phyloP scores from a whole-genome alignment of 2,113 vertebrate species.

The Pygoscelis antarcticus region DNA sequence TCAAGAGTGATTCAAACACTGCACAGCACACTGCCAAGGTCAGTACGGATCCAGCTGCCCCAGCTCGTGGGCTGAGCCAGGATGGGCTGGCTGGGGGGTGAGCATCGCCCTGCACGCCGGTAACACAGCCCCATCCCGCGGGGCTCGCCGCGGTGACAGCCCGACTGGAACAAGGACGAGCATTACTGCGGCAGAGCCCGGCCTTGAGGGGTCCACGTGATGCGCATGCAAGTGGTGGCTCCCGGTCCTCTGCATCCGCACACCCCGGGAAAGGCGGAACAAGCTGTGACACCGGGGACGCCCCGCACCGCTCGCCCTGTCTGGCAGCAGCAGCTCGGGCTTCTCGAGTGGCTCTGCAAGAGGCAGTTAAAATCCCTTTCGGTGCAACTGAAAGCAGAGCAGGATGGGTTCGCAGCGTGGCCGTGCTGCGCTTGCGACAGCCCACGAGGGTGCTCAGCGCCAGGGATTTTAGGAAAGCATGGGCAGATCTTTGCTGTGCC shows the following conservation, averaged over 20 bases:
- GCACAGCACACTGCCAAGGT: not conserved
- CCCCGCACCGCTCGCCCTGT: accelerated
- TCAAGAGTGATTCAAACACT: not conserved
- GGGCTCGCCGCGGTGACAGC: accelerated
- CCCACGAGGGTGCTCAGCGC: not conserved
- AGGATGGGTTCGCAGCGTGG: accelerated
- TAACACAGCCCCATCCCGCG: not conserved
- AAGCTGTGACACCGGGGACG: not conserved
- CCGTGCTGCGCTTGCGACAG: accelerated
- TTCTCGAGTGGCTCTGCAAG: not conserved
- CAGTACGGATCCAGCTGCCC: not conserved
- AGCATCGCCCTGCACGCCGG: not conserved
- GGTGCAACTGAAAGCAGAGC: not conserved
- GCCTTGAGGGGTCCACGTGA: not conserved
- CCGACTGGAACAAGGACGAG: not conserved
- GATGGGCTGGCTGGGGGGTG: no score
- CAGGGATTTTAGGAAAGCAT: not conserved
- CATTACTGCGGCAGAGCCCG: not conserved
- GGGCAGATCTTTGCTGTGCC: not conserved
- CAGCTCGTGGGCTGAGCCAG: accelerated
- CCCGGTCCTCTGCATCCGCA: not conserved
- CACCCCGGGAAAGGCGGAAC: not conserved
- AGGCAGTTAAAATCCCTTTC: not conserved
- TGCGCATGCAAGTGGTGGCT: not conserved
- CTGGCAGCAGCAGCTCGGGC: not conserved